Evolutionary conservation across 2,888 invertebrate species (phyloP).

Genomic region (Amblyteles armatorius): DNA sequence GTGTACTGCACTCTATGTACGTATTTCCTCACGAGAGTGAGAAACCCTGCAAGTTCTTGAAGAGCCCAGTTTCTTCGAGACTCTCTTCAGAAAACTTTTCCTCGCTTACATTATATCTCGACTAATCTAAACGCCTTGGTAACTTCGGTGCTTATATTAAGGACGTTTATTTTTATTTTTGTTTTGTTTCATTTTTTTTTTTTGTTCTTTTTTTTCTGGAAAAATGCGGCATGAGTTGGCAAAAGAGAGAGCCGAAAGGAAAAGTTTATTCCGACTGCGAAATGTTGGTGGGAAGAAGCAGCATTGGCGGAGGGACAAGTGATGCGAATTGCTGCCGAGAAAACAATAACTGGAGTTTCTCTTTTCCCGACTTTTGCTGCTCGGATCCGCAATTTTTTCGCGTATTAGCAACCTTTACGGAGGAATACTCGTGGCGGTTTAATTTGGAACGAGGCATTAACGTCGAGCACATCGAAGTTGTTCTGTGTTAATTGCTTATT

Average conservation of each 20-base stretch:
- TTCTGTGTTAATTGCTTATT: background rate
- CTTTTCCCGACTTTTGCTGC: background rate
- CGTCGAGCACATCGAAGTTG: background rate
- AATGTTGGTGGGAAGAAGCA: conserved; percentile 22
- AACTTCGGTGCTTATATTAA: conserved; percentile 57
- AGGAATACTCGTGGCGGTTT: background rate
- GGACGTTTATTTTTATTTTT: conserved; percentile 18
- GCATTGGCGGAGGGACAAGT: conserved; percentile 14
- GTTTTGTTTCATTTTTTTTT: background rate
- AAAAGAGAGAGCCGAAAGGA: background rate
- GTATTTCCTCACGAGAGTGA: conserved; percentile 36
- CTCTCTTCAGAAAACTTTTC: conserved; percentile 56
- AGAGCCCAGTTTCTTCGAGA: conserved; percentile 33
- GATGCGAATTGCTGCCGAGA: conserved; percentile 20
- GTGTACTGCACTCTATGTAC: conserved; percentile 8
- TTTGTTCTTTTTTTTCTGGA: conserved; percentile 1
- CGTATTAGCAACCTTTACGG: background rate
- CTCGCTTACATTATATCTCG: conserved; percentile 54
- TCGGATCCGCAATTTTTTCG: background rate
- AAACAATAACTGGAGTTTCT: background rate
- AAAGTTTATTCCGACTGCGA: conserved; percentile 23
- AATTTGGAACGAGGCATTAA: background rate
- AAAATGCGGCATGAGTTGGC: conserved; percentile 27
- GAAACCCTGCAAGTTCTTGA: conserved; percentile 52
- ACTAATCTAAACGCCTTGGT: conserved; percentile 58